A percentile compares a stretch with the other conserved stretches of the same genome.
phyloP scores from a whole-genome alignment of 2,888 invertebrate genomes.

The Rapana venosa region DNA sequence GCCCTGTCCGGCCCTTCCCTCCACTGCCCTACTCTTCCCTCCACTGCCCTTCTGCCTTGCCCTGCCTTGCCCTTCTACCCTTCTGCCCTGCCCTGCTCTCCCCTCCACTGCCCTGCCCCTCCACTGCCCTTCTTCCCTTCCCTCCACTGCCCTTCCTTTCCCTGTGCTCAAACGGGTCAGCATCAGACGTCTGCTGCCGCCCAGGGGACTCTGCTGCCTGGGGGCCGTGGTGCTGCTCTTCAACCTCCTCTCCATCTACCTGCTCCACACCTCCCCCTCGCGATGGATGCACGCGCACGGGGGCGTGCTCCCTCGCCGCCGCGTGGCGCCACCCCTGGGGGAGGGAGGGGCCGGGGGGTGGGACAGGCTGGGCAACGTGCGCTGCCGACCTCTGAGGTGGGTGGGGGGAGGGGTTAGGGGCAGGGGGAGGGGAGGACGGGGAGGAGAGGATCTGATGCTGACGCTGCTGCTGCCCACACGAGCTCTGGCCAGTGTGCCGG shows the following conservation, averaged over 20 bases:
- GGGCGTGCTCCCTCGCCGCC: conserved; percentile 12
- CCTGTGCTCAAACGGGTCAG: not conserved
- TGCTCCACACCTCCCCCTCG: conserved; percentile 17
- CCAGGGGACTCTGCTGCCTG: conserved; percentile 4
- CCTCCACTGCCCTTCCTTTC: not conserved
- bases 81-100: not conserved
- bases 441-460: not conserved
- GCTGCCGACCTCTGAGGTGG: not conserved
- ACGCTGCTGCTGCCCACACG: not conserved
- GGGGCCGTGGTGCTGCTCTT: not conserved
- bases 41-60: not conserved
- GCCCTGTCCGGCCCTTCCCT: not conserved
- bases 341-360: not conserved
- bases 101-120: not conserved
- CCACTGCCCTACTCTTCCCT: not conserved
- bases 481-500: conserved; percentile 57
- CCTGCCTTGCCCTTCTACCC: not conserved
- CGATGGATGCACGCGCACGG: conserved; percentile 16
- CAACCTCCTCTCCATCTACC: conserved; percentile 33
- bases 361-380: not conserved
- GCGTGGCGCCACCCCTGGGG: not conserved
- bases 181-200: not conserved
- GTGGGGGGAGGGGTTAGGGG: not conserved
- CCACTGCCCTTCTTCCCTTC: not conserved
- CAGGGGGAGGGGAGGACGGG: not conserved